These are phyloP conservation scores for Channa maculata DNA, from an alignment of 2,113 vertebrate genomes.

Conservation along the genomic window DNA sequence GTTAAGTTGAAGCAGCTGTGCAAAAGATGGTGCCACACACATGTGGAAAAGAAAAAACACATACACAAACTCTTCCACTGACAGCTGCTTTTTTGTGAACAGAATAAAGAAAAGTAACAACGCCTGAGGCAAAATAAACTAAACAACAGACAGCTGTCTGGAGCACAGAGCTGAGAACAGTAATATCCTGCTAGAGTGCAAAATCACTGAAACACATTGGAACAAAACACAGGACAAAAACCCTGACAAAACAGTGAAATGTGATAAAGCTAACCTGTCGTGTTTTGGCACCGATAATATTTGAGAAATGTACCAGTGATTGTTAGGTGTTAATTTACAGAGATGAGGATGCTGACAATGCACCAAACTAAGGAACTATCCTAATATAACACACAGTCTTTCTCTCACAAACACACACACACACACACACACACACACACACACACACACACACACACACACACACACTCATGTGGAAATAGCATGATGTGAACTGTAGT, in stretches of 20 bases:
- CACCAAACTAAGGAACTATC: constrained; percentile 10
- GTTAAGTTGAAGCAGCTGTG: constrained; percentile 80
- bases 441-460: no score
- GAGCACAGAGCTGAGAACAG: constrained; percentile 15
- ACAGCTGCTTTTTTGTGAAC: constrained; percentile 48
- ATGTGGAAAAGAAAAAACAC: constrained; percentile 32
- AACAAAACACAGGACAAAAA: constrained; percentile 13
- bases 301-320: background rate
- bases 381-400: background rate
- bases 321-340: constrained; percentile 12
- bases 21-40: constrained; percentile 18
- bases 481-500: constrained; percentile 21
- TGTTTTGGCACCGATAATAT: background rate
- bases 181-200: background rate
- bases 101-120: constrained; percentile 35
- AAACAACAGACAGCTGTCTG: constrained; percentile 8
- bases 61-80: constrained; percentile 34
- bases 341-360: background rate
- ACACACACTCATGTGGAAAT: background rate
- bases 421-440: constrained; percentile 1
- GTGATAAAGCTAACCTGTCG: constrained; percentile 6
- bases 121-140: constrained; percentile 20
- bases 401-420: background rate
- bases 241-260: constrained; percentile 26
- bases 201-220: constrained; percentile 4